Base-by-base conservation (phyloP, 1,140 invertebrate species). In the Teleogryllus occipitalis region DNA sequence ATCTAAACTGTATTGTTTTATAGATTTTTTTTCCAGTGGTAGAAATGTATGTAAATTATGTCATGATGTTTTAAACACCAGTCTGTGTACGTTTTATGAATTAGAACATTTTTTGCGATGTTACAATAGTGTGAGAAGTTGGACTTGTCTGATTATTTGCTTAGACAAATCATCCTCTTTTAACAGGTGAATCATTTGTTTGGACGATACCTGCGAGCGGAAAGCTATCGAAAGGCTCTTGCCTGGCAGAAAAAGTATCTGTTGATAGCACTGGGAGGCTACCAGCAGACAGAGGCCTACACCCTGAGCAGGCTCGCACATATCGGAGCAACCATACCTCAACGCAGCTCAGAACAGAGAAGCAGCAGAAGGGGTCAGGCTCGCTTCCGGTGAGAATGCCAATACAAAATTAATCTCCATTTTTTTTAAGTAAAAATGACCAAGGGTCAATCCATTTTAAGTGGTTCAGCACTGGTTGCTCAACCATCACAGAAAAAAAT, bases 191-290 rank as follows among this genome's bases (percentile, higher is more conserved):
- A 39, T 39, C 27, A 39, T 39, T 5, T 39, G 27, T 39, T 95
- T 83, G 90, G 91, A 0, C 92, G 92, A 80, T 95, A 91, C 83
- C 85, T 95, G 80, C 87, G 93, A 49, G 89, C 92, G 12, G 93
- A 96, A 82, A 96, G 94, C 83, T 92, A 92, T 83, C 89, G 93
- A 39, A 96, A 96, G 85, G 93, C 94, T 10, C 85, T 97, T 54
- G 88, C 92, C 73, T 96, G 92, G 88, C 96, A 97, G 85, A 97
- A 97, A 85, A 89, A 91, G 14, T 97, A 96, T 84, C 86, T 97
- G 14, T 86, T 95, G 47, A 87, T 92, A 8, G 87, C 93, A 8
- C 84, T 96, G 8, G 89, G 90, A 14, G 91, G 93, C 0, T 95
- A 93, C 87, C 89, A 90, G 81, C 86, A 87, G 65, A 84, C 85